A percentile compares a stretch with the other conserved stretches of the same genome.
phyloP scores from a whole-genome alignment of 2,797 vertebrate species.

The Phyllotis vaccarum region DNA sequence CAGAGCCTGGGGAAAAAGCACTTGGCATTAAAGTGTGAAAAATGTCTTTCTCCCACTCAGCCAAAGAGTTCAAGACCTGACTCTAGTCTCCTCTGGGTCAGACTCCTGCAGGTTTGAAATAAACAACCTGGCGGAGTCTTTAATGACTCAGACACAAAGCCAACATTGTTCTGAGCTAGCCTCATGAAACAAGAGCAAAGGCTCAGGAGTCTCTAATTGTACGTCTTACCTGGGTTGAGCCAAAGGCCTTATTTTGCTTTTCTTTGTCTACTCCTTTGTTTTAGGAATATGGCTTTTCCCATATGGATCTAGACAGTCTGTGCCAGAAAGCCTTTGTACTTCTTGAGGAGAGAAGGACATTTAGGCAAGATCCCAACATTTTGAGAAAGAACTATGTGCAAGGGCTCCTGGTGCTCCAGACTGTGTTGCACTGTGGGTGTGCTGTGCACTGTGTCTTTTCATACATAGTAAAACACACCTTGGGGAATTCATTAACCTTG shows the following conservation, averaged over 20 bases:
- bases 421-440: background rate
- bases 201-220: slow-evolving; percentile 40
- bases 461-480: slow-evolving; percentile 42
- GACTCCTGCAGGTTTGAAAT: slow-evolving; percentile 37
- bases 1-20: background rate
- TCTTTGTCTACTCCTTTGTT: background rate
- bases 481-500: slow-evolving; percentile 15
- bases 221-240: slow-evolving; percentile 62
- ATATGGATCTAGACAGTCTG: background rate
- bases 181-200: background rate
- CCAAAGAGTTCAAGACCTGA: slow-evolving; percentile 45
- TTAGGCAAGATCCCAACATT: background rate
- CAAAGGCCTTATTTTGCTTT: slow-evolving; percentile 33
- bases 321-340: slow-evolving; percentile 36
- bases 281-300: slow-evolving; percentile 49
- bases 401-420: background rate
- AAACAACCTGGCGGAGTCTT: slow-evolving; percentile 60
- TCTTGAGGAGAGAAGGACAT: background rate
- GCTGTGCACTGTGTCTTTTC: background rate
- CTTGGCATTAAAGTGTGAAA: slow-evolving; percentile 29
- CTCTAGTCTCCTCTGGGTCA: slow-evolving; percentile 40
- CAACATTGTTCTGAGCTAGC: slow-evolving; percentile 48
- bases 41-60: slow-evolving; percentile 37
- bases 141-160: slow-evolving; percentile 62
- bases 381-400: background rate